Conservation (phyloP, 2,113 vertebrate genomes). For the Xenopus tropicalis region UCB_Xtro_10.0 CM004448.2:57867501-57868000, state of each 20-base stretch:
- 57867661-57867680: constrained; percentile 95
- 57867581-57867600: constrained; percentile 72
- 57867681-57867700: constrained; percentile 98
- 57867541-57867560: constrained; percentile 88
- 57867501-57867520: constrained; percentile 58
- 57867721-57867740: constrained; percentile 97
- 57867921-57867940: constrained; percentile 98
- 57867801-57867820: constrained; percentile 97
- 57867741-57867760: constrained; percentile 93
- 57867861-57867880: constrained; percentile 94
- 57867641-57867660: constrained; percentile 93
- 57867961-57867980: constrained; percentile 74
- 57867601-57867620: constrained; percentile 80
- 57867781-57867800: constrained; percentile 92
- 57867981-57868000: constrained; percentile 34
- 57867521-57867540: constrained; percentile 67
- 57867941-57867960: constrained; percentile 98
- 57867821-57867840: constrained; percentile 88
- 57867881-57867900: constrained; percentile 98
- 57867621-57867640: constrained; percentile 94
- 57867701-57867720: constrained; percentile 94
- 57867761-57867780: constrained; percentile 86
- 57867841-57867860: constrained; percentile 91
- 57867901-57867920: constrained; percentile 95
- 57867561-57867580: constrained; percentile 92